Percentiles rank a stretch among this genome's conserved stretches.
Evolutionary conservation across 1,140 invertebrate genomes (phyloP).

Genomic region (Bombus soroeensis): DNA sequence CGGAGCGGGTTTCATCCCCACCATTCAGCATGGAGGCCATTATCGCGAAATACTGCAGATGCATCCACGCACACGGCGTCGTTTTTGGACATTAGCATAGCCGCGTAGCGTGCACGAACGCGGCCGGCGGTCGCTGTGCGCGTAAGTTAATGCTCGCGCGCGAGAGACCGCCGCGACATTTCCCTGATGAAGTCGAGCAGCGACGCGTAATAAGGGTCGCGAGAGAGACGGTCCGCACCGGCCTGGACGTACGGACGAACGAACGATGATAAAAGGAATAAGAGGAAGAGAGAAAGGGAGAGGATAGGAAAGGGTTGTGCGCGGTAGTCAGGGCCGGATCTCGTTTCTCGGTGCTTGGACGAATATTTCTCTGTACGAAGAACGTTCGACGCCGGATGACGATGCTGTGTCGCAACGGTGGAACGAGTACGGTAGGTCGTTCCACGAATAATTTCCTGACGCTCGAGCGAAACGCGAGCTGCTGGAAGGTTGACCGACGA

Average conservation of each 20-base stretch:
- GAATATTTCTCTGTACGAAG: background rate
- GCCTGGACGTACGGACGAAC: conserved; percentile 28
- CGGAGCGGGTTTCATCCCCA: conserved; percentile 35
- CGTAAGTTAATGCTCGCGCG: conserved; percentile 76
- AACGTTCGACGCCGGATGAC: background rate
- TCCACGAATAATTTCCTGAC: no score
- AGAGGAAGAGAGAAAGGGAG: background rate
- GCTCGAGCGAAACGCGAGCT: no score
- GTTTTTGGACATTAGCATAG: conserved; percentile 68
- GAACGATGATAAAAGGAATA: conserved; percentile 43
- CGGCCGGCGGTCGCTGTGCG: conserved; percentile 12
- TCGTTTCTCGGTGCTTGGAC: conserved; percentile 27
- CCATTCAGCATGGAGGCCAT: conserved; percentile 38
- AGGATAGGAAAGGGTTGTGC: conserved; percentile 27
- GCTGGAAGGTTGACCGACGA: no score
- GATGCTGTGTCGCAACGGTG: no score
- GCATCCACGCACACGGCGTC: conserved; percentile 58
- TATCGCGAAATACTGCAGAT: conserved; percentile 69
- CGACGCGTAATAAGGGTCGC: conserved; percentile 81
- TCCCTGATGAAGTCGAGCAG: conserved; percentile 81
- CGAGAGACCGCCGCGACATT: conserved; percentile 74
- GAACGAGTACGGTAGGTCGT: no score
- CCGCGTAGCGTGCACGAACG: conserved; percentile 1
- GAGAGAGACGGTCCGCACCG: conserved; percentile 46
- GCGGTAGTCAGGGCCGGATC: conserved; percentile 27